A percentile compares a stretch with the other conserved stretches of the same genome.
These are phyloP conservation scores for Thymelicus lineola DNA, from an alignment of 2,888 invertebrate genomes.

Conservation along the genomic window DNA sequence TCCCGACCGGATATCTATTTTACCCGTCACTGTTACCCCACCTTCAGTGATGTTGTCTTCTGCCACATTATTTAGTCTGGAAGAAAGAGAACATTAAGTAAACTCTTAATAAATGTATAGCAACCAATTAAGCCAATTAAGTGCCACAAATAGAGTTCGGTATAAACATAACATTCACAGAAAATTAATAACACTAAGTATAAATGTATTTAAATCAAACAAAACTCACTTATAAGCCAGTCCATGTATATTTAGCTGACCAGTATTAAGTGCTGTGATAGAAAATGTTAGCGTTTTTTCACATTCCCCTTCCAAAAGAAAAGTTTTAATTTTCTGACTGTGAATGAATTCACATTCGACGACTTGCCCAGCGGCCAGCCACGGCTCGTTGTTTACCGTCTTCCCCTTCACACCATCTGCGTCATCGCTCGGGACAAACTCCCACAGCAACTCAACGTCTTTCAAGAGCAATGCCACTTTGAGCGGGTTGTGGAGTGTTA, in stretches of 20 bases:
- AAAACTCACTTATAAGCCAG: slow-evolving; percentile 87
- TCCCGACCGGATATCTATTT: slow-evolving; percentile 81
- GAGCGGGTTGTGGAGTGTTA: slow-evolving; percentile 91
- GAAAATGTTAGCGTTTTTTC: slow-evolving; percentile 88
- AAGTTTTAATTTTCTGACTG: slow-evolving; percentile 83
- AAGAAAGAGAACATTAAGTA: slow-evolving; percentile 34
- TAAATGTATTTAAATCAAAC: background rate
- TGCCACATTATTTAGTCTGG: slow-evolving; percentile 67
- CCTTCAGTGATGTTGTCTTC: slow-evolving; percentile 66
- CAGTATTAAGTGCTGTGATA: slow-evolving; percentile 90
- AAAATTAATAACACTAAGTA: too few species aligned
- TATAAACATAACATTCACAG: too few species aligned
- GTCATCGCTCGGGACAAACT: slow-evolving; percentile 72
- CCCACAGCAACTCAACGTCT: slow-evolving; percentile 90
- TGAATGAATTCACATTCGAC: slow-evolving; percentile 77
- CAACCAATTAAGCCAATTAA: too few species aligned
- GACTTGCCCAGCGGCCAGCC: slow-evolving; percentile 58
- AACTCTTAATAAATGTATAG: too few species aligned
- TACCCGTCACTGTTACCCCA: slow-evolving; percentile 84
- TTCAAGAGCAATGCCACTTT: slow-evolving; percentile 89
- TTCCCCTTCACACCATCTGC: slow-evolving; percentile 53
- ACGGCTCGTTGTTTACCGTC: slow-evolving; percentile 64
- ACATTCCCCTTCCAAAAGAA: slow-evolving; percentile 85
- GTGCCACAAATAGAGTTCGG: too few species aligned
- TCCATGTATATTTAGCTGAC: slow-evolving; percentile 90